A percentile compares a stretch with the other conserved stretches of the same genome.
Conservation (phyloP, 2,888 invertebrate species). For the Nomada hirtipes region DNA sequence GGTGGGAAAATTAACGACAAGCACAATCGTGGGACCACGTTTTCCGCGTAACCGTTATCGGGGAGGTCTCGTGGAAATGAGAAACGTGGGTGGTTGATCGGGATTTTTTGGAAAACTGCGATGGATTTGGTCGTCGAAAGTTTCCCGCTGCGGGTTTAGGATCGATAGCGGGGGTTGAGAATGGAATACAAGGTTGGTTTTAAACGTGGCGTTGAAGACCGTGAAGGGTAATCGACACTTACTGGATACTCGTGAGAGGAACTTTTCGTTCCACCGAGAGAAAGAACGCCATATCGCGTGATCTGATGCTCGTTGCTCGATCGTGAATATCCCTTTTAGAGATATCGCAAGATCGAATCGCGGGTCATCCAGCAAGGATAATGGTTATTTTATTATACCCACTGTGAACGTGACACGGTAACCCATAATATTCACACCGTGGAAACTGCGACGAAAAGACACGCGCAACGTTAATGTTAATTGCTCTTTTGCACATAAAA, state of each 20-base stretch:
- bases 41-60: slow-evolving; percentile 22
- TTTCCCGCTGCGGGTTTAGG: background rate
- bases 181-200: background rate
- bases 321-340: slow-evolving; percentile 51
- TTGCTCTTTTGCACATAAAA: slow-evolving; percentile 10
- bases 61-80: slow-evolving; percentile 13
- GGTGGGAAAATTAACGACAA: slow-evolving; percentile 53
- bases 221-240: slow-evolving; percentile 39
- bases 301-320: slow-evolving; percentile 48
- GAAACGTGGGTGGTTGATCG: background rate
- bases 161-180: slow-evolving; percentile 4
- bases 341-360: slow-evolving; percentile 63
- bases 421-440: slow-evolving; percentile 52
- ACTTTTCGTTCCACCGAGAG: slow-evolving; percentile 28
- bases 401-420: slow-evolving; percentile 47
- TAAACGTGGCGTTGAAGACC: slow-evolving; percentile 23
- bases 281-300: slow-evolving; percentile 55
- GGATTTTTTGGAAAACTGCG: background rate
- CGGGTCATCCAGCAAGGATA: slow-evolving; percentile 50
- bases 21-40: slow-evolving; percentile 15
- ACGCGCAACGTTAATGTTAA: slow-evolving; percentile 15
- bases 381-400: slow-evolving; percentile 55
- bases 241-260: slow-evolving; percentile 70
- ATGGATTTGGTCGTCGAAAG: background rate
- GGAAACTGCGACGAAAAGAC: background rate